Evolutionary conservation across 2,888 invertebrate genomes (phyloP), one percentile per base, ranked within the genome.

Genomic region (Melanostoma mellinum): DNA sequence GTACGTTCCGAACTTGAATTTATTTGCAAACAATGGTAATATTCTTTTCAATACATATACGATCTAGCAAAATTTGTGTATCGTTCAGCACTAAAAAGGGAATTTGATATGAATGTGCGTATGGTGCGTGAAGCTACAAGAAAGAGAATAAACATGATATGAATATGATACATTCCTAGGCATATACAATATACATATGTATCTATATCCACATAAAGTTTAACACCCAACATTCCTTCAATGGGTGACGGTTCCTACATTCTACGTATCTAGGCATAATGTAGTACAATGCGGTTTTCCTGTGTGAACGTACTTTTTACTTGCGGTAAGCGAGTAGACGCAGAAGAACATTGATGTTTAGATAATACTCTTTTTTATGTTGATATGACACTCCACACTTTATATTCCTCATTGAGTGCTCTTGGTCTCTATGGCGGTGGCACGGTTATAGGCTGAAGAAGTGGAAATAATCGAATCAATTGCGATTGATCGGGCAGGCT

Each of bases 391-490:
- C 20, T 9, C 8, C 1, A 38, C n/a, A 4, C 40, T 68, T 58
- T 42, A 44, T 10, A 46, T 61, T 61, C 60, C 40, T 10, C 58
- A 46, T 71, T 40, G 32, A 20, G 58, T 40, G 33, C 20, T 36
- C 20, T 50, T 50, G 0, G 10, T 44, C 3, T 56, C 38, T 48
- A 44, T 58, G 65, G 58, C 9, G 42, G 44, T 50, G 6, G 48
- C 50, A 40, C 32, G n/a, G 44, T 8, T 61, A 20, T 20, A 50
- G 68, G 50, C 68, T 50, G 74, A 40, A 55, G 56, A 74, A 48
- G 42, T 8, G 38, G 50, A 63, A 50, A 38, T 74, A 79, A 79
- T 79, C 56, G 55, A 79, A 79, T 79, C 74, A 74, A 56, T 50
- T 50, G 55, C 50, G 56, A 56, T 74, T 68, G 78, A 67, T 73